A percentile compares a stretch with the other conserved stretches of the same genome.
Conservation (phyloP, 2,888 invertebrate species). For the Ormyrus nitidulus region DNA sequence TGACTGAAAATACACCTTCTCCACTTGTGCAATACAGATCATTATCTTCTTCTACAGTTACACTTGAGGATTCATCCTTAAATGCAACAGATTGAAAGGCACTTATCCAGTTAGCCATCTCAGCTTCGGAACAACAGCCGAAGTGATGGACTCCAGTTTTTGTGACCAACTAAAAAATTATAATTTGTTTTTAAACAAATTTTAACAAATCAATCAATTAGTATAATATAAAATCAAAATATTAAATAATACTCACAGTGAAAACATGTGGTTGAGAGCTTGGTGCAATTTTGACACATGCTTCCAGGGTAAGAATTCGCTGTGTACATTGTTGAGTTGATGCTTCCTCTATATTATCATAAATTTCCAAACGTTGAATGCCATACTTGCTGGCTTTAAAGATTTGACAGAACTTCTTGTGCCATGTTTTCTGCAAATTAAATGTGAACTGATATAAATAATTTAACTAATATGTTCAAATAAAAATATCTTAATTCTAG, state of each 20-base stretch:
- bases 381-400: constrained; percentile 91
- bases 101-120: constrained; percentile 86
- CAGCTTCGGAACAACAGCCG: constrained; percentile 82
- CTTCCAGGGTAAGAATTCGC: constrained; percentile 89
- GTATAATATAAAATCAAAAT: too few species aligned
- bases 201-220: too few species aligned
- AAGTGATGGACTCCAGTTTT: constrained; percentile 81
- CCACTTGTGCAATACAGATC: constrained; percentile 92
- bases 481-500: neutral
- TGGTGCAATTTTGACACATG: constrained; percentile 87
- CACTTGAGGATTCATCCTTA: constrained; percentile 80
- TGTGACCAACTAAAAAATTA: constrained; percentile 80
- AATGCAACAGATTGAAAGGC: constrained; percentile 90
- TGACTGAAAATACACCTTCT: constrained; percentile 88
- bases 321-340: constrained; percentile 79
- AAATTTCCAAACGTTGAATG: constrained; percentile 90
- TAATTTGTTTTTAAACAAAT: neutral
- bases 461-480: constrained; percentile 17
- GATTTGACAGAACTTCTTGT: constrained; percentile 86
- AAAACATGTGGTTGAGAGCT: constrained; percentile 77
- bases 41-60: constrained; percentile 89
- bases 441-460: constrained; percentile 31
- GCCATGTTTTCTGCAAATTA: constrained; percentile 87
- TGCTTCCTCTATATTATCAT: constrained; percentile 86
- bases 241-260: constrained; percentile 71